phyloP scores from a whole-genome alignment of 2,113 vertebrate genomes.

The Donacobius atricapilla region DNA sequence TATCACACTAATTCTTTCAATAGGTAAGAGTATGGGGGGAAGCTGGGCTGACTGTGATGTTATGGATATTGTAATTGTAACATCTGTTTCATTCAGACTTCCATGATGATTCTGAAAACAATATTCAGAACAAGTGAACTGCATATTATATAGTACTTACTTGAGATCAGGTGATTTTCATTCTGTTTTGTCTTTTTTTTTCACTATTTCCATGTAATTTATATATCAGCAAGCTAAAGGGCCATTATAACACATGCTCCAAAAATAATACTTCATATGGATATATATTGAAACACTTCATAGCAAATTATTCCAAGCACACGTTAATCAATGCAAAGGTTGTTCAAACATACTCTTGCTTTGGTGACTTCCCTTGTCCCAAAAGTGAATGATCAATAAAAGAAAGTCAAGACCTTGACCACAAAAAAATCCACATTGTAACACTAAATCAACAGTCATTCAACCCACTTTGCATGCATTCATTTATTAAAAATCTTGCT shows the following conservation, averaged over 20 bases:
- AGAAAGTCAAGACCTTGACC: not conserved
- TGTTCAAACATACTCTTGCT: not conserved
- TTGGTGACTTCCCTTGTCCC: not conserved
- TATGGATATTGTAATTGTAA: not conserved
- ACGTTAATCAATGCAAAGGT: not conserved
- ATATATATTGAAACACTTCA: not conserved
- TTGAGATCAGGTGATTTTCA: not conserved
- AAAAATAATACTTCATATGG: not conserved
- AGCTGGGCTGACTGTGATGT: not conserved
- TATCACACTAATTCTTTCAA: not conserved
- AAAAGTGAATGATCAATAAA: not conserved
- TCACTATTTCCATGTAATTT: not conserved
- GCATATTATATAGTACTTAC: not conserved
- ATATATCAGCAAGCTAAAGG: not conserved
- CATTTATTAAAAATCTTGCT: not conserved
- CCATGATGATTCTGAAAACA: not conserved
- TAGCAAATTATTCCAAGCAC: not conserved
- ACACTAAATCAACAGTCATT: not conserved
- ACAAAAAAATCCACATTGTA: not conserved
- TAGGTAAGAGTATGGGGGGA: not conserved
- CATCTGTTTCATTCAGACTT: not conserved
- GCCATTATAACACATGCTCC: not conserved
- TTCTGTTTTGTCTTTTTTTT: not conserved
- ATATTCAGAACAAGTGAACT: not conserved
- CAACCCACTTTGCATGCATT: not conserved